phyloP scores from a whole-genome alignment of 2,888 invertebrate genomes.

The Drosophila mimetica region DNA sequence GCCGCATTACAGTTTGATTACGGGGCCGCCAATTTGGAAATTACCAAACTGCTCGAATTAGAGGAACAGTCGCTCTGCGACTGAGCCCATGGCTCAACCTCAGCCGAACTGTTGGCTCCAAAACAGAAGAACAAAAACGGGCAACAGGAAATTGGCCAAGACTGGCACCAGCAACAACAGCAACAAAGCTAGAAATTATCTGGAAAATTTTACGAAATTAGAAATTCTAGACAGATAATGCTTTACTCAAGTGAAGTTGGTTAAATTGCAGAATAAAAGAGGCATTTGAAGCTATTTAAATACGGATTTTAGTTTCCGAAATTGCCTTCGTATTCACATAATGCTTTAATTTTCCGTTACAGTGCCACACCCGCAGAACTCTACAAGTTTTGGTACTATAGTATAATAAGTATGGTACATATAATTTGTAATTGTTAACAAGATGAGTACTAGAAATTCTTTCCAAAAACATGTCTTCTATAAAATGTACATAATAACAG shows the following conservation, averaged over 20 bases:
- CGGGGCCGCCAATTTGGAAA: constrained; percentile 68
- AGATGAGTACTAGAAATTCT: too few relatives aligned
- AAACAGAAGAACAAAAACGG: constrained; percentile 36
- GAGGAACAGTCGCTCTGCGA: constrained; percentile 52
- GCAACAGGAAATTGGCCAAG: constrained; percentile 67
- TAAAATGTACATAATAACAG: too few relatives aligned
- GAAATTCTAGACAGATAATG: constrained; percentile 15
- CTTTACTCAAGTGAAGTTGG: not conserved
- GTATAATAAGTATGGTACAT: too few relatives aligned
- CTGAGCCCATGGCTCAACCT: constrained; percentile 13
- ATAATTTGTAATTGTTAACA: too few relatives aligned
- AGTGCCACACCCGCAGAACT: not conserved
- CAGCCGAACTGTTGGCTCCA: constrained; percentile 7
- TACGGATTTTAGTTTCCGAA: not conserved
- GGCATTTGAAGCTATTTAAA: not conserved
- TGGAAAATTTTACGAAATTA: constrained; percentile 14
- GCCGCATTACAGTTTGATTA: constrained; percentile 76
- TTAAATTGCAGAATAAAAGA: not conserved
- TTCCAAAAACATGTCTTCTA: too few relatives aligned
- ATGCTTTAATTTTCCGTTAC: not conserved
- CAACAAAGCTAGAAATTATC: constrained; percentile 11
- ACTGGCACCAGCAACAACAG: constrained; percentile 16
- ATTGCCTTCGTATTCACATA: not conserved
- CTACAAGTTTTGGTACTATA: too few relatives aligned
- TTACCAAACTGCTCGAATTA: constrained; percentile 77